Conservation (phyloP, 2,113 vertebrate genomes). For the Pagrus major region DNA sequence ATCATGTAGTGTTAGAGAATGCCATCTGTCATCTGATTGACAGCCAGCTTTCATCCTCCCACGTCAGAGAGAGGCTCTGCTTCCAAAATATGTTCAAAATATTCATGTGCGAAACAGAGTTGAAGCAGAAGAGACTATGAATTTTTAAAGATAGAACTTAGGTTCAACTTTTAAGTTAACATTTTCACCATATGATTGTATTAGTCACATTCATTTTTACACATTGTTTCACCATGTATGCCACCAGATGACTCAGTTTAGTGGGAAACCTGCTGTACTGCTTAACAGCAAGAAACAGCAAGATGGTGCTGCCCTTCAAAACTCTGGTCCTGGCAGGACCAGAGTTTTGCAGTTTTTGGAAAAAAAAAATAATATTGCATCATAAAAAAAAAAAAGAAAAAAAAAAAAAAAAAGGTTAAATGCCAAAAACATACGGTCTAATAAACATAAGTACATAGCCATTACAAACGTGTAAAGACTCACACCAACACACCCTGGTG, state of each 20-base stretch:
- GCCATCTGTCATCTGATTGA: constrained; percentile 67
- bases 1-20: constrained; percentile 36
- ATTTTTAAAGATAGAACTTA: background rate
- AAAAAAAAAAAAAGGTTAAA: too few species aligned
- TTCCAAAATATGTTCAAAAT: constrained; percentile 13
- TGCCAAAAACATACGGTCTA: too few species aligned
- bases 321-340: background rate
- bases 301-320: background rate
- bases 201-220: background rate
- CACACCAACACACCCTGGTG: too few species aligned
- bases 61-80: constrained; percentile 21
- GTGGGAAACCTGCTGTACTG: background rate
- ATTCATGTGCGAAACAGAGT: background rate
- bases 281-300: background rate
- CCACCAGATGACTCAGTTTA: background rate
- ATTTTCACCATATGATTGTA: background rate
- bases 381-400: too few species aligned
- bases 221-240: background rate
- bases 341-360: too few species aligned
- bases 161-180: background rate
- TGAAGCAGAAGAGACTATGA: background rate
- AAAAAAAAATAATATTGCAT: too few species aligned
- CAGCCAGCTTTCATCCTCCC: constrained; percentile 50
- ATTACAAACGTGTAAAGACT: too few species aligned
- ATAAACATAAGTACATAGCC: too few species aligned